A percentile compares a stretch with the other conserved stretches of the same genome.
phyloP scores from a whole-genome alignment of 2,797 vertebrate species.

The Taeniopygia guttata region DNA sequence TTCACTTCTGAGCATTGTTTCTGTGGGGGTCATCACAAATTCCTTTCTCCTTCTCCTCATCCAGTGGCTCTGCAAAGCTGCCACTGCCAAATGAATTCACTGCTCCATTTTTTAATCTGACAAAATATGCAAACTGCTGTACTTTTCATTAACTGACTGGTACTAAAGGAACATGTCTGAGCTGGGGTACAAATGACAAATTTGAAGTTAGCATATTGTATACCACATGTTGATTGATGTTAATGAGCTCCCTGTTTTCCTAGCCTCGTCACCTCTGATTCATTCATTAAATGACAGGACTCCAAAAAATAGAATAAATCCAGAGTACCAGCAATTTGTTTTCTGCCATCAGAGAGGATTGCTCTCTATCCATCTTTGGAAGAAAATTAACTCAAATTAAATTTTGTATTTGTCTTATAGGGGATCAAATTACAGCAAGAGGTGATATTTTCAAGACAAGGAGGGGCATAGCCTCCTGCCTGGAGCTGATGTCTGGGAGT shows the following conservation, averaged over 20 bases:
- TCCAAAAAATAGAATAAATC: not conserved
- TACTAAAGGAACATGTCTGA: not conserved
- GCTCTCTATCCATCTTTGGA: not conserved
- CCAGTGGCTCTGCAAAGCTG: not conserved
- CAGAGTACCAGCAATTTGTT: not conserved
- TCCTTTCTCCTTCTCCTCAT: not conserved
- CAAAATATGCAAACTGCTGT: not conserved
- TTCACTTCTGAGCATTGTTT: not conserved
- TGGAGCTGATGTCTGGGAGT: not conserved
- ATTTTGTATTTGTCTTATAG: not conserved
- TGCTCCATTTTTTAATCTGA: not conserved
- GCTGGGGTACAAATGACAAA: not conserved
- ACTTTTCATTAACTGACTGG: not conserved
- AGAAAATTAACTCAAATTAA: not conserved
- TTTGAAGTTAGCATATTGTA: not conserved
- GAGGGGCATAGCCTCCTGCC: not conserved
- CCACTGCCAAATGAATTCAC: not conserved
- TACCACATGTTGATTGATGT: not conserved
- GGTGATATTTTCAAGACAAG: not conserved
- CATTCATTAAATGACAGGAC: not conserved
- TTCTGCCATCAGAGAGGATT: not conserved
- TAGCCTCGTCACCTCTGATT: not conserved
- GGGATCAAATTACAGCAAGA: not conserved
- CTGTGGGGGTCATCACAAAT: not conserved
- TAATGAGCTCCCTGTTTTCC: not conserved